Conservation (phyloP, 92 coral and sea anemone species). For the Montipora capitata region DNA sequence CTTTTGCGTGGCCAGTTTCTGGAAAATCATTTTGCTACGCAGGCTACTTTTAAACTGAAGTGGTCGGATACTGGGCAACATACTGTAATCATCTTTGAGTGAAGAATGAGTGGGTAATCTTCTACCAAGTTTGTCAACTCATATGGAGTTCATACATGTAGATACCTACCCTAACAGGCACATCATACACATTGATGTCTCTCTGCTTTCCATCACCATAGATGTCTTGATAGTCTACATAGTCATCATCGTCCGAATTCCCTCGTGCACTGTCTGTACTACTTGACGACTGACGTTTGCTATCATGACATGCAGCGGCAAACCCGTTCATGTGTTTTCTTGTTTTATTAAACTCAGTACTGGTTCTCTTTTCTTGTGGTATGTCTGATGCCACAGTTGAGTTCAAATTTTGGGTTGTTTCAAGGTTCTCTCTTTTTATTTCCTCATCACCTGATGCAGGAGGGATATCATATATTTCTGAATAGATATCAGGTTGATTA, state of each 20-base stretch:
- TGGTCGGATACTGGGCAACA: no score
- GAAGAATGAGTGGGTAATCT: not conserved
- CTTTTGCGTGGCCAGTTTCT: no score
- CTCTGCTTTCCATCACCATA: constrained; percentile 88
- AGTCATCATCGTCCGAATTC: constrained; percentile 93
- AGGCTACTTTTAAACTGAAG: no score
- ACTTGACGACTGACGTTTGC: constrained; percentile 72
- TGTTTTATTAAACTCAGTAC: constrained; percentile 25
- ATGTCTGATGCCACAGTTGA: not conserved
- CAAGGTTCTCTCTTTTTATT: constrained; percentile 32
- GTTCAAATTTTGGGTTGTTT: constrained; percentile 26
- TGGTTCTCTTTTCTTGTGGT: constrained; percentile 27
- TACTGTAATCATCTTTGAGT: no score
- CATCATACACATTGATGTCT: constrained; percentile 83
- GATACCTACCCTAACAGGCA: constrained; percentile 88
- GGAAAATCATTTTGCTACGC: no score
- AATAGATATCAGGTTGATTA: constrained; percentile 48
- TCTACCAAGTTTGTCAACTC: not conserved
- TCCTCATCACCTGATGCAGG: constrained; percentile 4
- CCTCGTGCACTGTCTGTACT: constrained; percentile 78
- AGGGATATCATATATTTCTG: constrained; percentile 79
- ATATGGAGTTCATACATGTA: not conserved
- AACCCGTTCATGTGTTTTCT: not conserved
- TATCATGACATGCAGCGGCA: constrained; percentile 57
- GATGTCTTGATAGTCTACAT: constrained; percentile 97